Base-by-base conservation (phyloP, 2,797 vertebrate genomes). In the Poecilia gillii region DNA sequence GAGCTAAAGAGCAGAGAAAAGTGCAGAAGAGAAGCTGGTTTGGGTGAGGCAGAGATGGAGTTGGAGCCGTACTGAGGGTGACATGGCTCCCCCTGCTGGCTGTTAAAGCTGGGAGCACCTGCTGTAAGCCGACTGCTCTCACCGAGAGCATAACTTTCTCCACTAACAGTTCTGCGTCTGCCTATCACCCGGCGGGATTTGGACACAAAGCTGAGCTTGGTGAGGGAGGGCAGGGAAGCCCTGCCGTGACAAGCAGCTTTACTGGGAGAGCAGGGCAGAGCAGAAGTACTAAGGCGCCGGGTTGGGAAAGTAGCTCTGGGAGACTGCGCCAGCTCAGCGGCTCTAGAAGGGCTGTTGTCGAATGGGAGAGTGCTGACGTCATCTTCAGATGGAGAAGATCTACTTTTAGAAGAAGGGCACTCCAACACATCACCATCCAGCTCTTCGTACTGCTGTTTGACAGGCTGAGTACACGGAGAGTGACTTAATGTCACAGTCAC, bases 371-470 rank as follows among this genome's bases (percentile, higher is more conserved):
- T 83, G 16, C 76, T 74, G 53, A 93, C 75, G 71, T 93, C 92
- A 33, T 95, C 94, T 74, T 96, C 94, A 18, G 95, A 94, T 0
- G 91, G 92, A 5, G 91, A 93, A 0, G 90, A 92, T 82, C 88
- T 91, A 84, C 92, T 89, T 75, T 85, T 85, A 23, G 80, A 82
- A 28, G 90, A 85, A 1, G 91, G 92, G 55, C 91, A 92, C 3
- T 95, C 95, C 83, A 94, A 70, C 23, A 95, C 93, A 0, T 96
- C 94, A 0, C 95, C 96, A 0, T 95, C 93, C 73, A 96, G 82
- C 85, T 96, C 94, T 70, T 95, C 91, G 0, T 96, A 97, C 83
- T 96, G 95, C 88, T 96, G 95, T 77, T 96, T 95, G 72, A 96
- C 90, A 7, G 94, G 90, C 39, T 93, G 90, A 0, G 89, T 89